phyloP scores from a whole-genome alignment of 2,888 invertebrate genomes.

The Acholoe squamosa region DNA sequence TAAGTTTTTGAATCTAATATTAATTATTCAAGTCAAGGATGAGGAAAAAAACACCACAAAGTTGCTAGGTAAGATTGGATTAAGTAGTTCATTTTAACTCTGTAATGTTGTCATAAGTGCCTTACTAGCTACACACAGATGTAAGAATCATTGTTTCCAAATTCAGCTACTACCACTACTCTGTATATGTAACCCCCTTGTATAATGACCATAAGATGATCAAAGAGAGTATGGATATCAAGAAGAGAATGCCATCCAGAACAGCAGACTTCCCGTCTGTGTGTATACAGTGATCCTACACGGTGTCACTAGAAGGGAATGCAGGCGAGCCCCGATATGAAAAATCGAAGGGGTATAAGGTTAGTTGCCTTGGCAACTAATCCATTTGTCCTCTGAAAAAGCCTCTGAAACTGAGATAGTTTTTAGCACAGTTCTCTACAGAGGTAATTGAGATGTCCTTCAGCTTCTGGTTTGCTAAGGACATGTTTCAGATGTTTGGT shows the following conservation, averaged over 20 bases:
- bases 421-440: no score
- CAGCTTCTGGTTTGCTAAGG: background rate
- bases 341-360: background rate
- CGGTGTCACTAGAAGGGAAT: background rate
- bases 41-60: background rate
- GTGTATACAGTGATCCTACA: background rate
- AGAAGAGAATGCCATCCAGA: background rate
- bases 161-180: conserved; percentile 2
- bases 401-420: no score
- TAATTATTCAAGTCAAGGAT: background rate
- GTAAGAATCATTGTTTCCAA: conserved; percentile 56
- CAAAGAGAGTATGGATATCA: background rate
- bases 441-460: background rate
- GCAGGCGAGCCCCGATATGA: background rate
- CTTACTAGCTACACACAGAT: conserved; percentile 48
- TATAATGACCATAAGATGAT: conserved; percentile 23
- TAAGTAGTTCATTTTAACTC: conserved; percentile 56
- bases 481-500: background rate
- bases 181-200: conserved; percentile 37
- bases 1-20: conserved; percentile 34
- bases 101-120: conserved; percentile 58
- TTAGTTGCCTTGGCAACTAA: background rate
- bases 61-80: conserved; percentile 56
- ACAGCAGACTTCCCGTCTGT: background rate
- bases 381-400: no score